Evolutionary conservation across 2,888 invertebrate species (phyloP).

Genomic region (Nematopogon swammerdamellus): DNA sequence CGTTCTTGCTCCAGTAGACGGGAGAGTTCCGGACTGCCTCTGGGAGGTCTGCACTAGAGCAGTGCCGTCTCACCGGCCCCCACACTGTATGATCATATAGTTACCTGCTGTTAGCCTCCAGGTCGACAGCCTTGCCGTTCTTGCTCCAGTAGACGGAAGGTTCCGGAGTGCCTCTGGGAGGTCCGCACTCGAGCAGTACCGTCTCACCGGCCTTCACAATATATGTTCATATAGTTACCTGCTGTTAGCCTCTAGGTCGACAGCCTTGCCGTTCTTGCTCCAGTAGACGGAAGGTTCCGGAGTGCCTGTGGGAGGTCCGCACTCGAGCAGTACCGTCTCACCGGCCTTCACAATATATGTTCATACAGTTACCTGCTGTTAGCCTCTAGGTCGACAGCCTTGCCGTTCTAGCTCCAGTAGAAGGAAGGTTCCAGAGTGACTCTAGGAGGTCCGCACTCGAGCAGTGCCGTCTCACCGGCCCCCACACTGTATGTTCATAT

Average conservation of each 20-base stretch:
- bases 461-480: conserved; percentile 75
- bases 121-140: conserved; percentile 61
- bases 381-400: conserved; percentile 37
- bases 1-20: conserved; percentile 86
- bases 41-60: too few relatives aligned
- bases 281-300: conserved; percentile 89
- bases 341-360: conserved; percentile 46
- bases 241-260: conserved; percentile 62
- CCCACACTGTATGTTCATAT: conserved; percentile 58
- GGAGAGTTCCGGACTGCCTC: too few relatives aligned
- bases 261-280: conserved; percentile 72
- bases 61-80: conserved; percentile 81
- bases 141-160: conserved; percentile 92
- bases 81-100: conserved; percentile 48
- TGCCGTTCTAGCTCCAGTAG: conserved; percentile 70
- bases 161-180: conserved; percentile 96
- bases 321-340: conserved; percentile 68
- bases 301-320: conserved; percentile 92
- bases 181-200: conserved; percentile 86
- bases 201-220: conserved; percentile 93
- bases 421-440: conserved; percentile 88
- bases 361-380: conserved; percentile 52
- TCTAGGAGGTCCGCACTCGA: conserved; percentile 68
- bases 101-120: conserved; percentile 62
- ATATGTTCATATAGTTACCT: conserved; percentile 39